Conservation (phyloP, 2,888 invertebrate genomes). For the Eupithecia inturbata region DNA sequence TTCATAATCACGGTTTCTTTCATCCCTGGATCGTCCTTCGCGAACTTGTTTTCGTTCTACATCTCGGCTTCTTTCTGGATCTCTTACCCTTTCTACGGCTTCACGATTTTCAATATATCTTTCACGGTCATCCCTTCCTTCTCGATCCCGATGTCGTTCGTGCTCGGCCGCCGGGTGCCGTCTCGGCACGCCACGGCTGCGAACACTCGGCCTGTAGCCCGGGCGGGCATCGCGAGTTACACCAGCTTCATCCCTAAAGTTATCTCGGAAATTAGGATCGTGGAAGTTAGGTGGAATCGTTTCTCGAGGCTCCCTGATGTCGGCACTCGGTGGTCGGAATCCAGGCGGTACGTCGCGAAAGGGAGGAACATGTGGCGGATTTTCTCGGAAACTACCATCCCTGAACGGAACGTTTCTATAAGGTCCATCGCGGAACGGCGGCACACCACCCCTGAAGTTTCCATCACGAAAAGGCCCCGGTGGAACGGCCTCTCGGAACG, state of each 20-base stretch:
- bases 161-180: slow-evolving; percentile 71
- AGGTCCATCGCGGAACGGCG: slow-evolving; percentile 67
- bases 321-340: slow-evolving; percentile 71
- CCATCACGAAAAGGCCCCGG: slow-evolving; percentile 66
- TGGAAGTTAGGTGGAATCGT: slow-evolving; percentile 62
- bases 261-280: slow-evolving; percentile 73
- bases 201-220: slow-evolving; percentile 63
- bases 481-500: slow-evolving; percentile 64
- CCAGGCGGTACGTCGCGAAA: slow-evolving; percentile 68
- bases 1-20: slow-evolving; percentile 71
- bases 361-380: slow-evolving; percentile 60
- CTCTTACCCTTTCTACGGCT: slow-evolving; percentile 70
- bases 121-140: slow-evolving; percentile 73
- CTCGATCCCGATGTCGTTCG: slow-evolving; percentile 74
- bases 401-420: slow-evolving; percentile 71
- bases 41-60: slow-evolving; percentile 56
- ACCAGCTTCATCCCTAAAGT: slow-evolving; percentile 69
- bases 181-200: slow-evolving; percentile 66
- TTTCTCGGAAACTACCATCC: slow-evolving; percentile 71
- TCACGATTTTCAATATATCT: slow-evolving; percentile 73
- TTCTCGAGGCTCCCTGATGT: slow-evolving; percentile 72
- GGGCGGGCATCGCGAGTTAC: slow-evolving; percentile 64
- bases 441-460: slow-evolving; percentile 69
- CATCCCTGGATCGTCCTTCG: slow-evolving; percentile 49
- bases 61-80: slow-evolving; percentile 64